These are phyloP conservation scores for Sebastes iracundus DNA, from an alignment of 2,797 vertebrate genomes.

Conservation along the genomic window DNA sequence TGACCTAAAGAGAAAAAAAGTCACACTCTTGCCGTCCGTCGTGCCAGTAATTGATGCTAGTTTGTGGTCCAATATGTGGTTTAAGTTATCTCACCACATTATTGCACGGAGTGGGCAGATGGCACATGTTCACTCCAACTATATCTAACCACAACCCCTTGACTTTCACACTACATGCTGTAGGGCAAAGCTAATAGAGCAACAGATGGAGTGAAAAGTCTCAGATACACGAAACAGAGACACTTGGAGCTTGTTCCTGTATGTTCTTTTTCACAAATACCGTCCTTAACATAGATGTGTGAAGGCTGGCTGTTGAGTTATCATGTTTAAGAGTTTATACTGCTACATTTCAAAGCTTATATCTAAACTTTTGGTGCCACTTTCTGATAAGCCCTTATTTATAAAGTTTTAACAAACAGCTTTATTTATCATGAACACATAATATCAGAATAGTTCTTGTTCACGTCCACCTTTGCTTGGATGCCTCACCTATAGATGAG, in stretches of 20 bases:
- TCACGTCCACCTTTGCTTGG: neutral
- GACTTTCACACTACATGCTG: constrained; percentile 33
- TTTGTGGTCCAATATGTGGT: constrained; percentile 51
- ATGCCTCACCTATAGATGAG: neutral
- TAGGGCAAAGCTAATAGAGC: constrained; percentile 15
- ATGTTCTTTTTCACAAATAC: neutral
- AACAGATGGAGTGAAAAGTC: constrained; percentile 24
- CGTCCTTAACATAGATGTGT: neutral
- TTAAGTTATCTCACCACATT: constrained; percentile 50
- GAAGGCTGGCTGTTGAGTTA: neutral
- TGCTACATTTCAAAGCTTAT: neutral
- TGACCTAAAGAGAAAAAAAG: constrained; percentile 32
- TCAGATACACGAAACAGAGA: neutral
- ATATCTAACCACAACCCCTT: constrained; percentile 55
- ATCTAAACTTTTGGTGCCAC: neutral
- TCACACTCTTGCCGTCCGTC: constrained; percentile 6
- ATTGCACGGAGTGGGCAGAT: constrained; percentile 48
- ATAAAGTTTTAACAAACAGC: neutral
- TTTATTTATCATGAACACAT: neutral
- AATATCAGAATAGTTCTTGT: neutral
- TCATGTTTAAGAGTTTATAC: neutral
- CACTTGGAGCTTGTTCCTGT: neutral
- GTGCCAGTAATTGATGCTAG: constrained; percentile 48
- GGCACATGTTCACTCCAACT: constrained; percentile 52
- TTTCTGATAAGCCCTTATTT: neutral